These are phyloP conservation scores for Aphelenchoides fujianensis DNA, from an alignment of 1,140 invertebrate species.

Conservation along the genomic window DNA sequence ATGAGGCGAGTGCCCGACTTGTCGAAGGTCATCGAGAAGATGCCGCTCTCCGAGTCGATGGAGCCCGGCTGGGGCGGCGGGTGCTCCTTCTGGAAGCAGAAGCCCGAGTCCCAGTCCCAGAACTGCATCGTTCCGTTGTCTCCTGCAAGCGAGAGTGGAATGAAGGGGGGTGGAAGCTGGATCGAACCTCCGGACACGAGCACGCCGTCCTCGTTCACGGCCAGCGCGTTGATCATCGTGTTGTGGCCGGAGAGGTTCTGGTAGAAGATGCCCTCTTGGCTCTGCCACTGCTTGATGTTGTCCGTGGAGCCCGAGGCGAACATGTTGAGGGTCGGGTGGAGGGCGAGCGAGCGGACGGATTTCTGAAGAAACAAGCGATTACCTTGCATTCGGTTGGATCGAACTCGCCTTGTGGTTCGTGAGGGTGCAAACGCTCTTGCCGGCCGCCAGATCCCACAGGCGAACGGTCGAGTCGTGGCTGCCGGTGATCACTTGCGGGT, in stretches of 20 bases:
- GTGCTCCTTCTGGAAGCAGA: slow-evolving; percentile 88
- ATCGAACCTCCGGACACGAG: slow-evolving; percentile 82
- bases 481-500: slow-evolving; percentile 77
- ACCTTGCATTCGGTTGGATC: not conserved
- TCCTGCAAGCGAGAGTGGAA: slow-evolving; percentile 55
- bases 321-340: slow-evolving; percentile 89
- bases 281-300: slow-evolving; percentile 99
- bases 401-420: slow-evolving; percentile 83
- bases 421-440: slow-evolving; percentile 85
- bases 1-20: slow-evolving; percentile 86
- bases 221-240: slow-evolving; percentile 92
- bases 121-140: slow-evolving; percentile 97
- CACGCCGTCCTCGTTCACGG: slow-evolving; percentile 86
- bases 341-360: slow-evolving; percentile 82
- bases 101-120: slow-evolving; percentile 98
- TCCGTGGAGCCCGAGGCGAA: slow-evolving; percentile 96
- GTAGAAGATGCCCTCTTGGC: slow-evolving; percentile 94
- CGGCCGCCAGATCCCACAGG: slow-evolving; percentile 93
- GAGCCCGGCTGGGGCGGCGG: slow-evolving; percentile 88
- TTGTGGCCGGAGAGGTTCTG: slow-evolving; percentile 96
- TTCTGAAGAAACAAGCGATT: slow-evolving; percentile 66
- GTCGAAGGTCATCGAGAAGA: slow-evolving; percentile 92
- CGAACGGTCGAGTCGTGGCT: slow-evolving; percentile 76
- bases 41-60: slow-evolving; percentile 95
- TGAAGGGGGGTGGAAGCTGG: not conserved